Evolutionary conservation across 2,888 invertebrate species (phyloP).

Genomic region (Xanthia icteritia): DNA sequence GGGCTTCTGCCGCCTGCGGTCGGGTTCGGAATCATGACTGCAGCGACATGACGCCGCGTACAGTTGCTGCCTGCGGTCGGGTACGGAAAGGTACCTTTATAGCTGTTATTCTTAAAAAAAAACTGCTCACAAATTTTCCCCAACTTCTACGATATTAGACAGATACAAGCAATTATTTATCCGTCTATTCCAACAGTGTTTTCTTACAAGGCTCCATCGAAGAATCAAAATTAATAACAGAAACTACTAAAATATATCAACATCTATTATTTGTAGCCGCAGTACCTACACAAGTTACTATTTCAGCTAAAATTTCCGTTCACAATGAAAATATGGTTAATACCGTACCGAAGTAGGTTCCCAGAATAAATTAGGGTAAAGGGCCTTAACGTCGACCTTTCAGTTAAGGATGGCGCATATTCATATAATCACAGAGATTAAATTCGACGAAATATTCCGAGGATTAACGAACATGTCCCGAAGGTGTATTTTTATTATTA

Average conservation of each 20-base stretch:
- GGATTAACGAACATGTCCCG: conserved; percentile 66
- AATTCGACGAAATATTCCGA: conserved; percentile 74
- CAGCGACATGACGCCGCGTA: too few relatives aligned
- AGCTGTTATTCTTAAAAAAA: too few relatives aligned
- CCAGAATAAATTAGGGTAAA: conserved; percentile 71
- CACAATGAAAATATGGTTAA: conserved; percentile 67
- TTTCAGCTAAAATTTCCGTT: conserved; percentile 53
- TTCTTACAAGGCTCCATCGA: background rate
- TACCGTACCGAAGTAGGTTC: conserved; percentile 55
- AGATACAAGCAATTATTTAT: background rate
- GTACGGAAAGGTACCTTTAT: too few relatives aligned
- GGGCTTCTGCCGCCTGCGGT: too few relatives aligned
- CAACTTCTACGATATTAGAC: background rate
- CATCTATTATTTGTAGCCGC: conserved; percentile 50
- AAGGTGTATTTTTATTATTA: conserved; percentile 69
- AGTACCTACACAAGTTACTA: conserved; percentile 53
- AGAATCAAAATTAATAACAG: background rate
- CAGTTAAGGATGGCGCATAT: conserved; percentile 65
- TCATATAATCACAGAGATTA: conserved; percentile 75
- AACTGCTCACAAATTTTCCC: too few relatives aligned
- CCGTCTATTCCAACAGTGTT: background rate
- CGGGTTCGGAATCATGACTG: too few relatives aligned
- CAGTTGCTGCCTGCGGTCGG: too few relatives aligned
- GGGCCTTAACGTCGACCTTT: conserved; percentile 67
- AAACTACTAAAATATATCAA: conserved; percentile 32